Evolutionary conservation across 1,140 invertebrate genomes (phyloP), one percentile per base, ranked within the genome.

Genomic region (Glomeris maerens): DNA sequence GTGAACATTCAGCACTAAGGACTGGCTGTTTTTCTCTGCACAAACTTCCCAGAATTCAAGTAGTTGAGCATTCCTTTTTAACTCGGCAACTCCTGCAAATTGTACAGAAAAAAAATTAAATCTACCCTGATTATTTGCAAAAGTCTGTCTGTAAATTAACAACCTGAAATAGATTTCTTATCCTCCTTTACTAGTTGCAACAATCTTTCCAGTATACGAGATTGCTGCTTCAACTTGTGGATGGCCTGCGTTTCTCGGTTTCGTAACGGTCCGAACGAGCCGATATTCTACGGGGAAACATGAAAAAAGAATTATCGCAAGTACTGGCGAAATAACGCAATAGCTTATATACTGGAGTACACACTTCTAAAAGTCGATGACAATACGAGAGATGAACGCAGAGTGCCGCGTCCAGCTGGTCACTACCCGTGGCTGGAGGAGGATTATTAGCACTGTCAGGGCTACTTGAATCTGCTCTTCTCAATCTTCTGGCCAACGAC

Each of bases 261-360:
- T 54, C 68, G 70, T 52, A 73, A 55, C 3, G 72, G 72, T n/a
- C 72, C 72, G 62, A 66, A 73, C n/a, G 64, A 66, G 20, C 71
- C 72, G n/a, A 73, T 54, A 54, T 67, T 66, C 69, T 72, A 59
- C 10, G 61, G 59, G 25, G 27, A n/a, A n/a, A n/a, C n/a, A n/a
- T n/a, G n/a, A n/a, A n/a, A n/a, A n/a, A n/a, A n/a, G n/a, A n/a
- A n/a, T n/a, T n/a, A n/a, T n/a, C n/a, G n/a, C n/a, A n/a, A n/a
- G n/a, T n/a, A n/a, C n/a, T n/a, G n/a, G n/a, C n/a, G n/a, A n/a
- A n/a, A n/a, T n/a, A n/a, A n/a, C n/a, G n/a, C n/a, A n/a, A n/a
- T n/a, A n/a, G n/a, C n/a, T n/a, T n/a, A n/a, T n/a, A n/a, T n/a
- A n/a, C n/a, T n/a, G 17, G 10, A 36, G 31, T 29, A 45, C 57